Evolutionary conservation across 2,888 invertebrate genomes (phyloP).

Genomic region (Prosopocoilus inquinatus): DNA sequence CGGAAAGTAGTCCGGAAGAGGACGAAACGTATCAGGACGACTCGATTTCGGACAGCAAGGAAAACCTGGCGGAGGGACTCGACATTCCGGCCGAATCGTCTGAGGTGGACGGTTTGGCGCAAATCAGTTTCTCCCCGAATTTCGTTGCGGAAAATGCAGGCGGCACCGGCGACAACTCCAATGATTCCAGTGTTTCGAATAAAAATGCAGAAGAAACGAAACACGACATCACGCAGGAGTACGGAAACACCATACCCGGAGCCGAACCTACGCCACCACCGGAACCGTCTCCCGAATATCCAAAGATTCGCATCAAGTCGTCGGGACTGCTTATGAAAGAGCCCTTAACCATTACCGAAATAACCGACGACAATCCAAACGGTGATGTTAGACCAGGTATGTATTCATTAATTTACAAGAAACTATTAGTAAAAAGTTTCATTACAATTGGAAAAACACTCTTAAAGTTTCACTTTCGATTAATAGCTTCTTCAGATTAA

Average conservation of each 20-base stretch:
- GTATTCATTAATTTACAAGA: neutral
- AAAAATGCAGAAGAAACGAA: conserved; percentile 15
- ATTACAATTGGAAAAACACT: too few relatives aligned
- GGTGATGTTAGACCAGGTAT: conserved; percentile 32
- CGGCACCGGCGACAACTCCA: conserved; percentile 3
- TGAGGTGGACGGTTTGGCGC: conserved; percentile 16
- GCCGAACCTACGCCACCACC: conserved; percentile 44
- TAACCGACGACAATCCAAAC: conserved; percentile 45
- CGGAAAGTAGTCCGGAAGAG: conserved; percentile 35
- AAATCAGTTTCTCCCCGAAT: conserved; percentile 39
- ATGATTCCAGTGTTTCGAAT: conserved; percentile 13
- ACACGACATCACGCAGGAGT: conserved; percentile 20
- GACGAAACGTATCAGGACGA: conserved; percentile 30
- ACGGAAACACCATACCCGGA: conserved; percentile 39
- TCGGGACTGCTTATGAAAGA: conserved; percentile 42
- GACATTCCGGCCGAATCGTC: conserved; percentile 12
- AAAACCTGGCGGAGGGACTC: conserved; percentile 12
- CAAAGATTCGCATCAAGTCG: conserved; percentile 48
- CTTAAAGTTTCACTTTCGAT: too few relatives aligned
- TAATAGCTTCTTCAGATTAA: too few relatives aligned
- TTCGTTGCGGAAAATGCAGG: conserved; percentile 31
- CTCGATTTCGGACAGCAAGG: conserved; percentile 12
- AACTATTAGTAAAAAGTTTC: too few relatives aligned
- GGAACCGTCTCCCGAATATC: conserved; percentile 41
- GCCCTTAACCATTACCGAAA: conserved; percentile 43